Percentiles rank a stretch among this genome's conserved stretches.
These are phyloP conservation scores for Lamellibrachia luymesi DNA, from an alignment of 1,140 invertebrate genomes.

Conservation along the genomic window DNA sequence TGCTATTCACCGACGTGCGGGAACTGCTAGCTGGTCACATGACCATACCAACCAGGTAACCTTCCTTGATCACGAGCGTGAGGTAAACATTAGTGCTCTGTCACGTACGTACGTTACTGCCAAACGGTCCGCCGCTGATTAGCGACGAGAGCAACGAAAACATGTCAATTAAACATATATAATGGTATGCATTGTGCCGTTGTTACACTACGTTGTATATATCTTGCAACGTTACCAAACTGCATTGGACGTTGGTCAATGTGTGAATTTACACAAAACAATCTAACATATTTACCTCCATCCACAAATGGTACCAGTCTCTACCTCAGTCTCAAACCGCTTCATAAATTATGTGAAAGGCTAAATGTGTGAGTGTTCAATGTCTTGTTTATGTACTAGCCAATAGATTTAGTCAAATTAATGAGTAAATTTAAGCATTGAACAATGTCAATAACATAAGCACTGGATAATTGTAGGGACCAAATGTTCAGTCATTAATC, in stretches of 20 bases:
- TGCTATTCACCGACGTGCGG: not conserved
- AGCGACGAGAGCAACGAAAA: not conserved
- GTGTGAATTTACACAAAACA: not conserved
- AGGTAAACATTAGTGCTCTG: not conserved
- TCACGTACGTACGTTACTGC: not conserved
- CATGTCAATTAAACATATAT: not conserved
- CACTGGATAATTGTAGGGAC: no score
- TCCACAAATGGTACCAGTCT: not conserved
- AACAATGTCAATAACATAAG: no score
- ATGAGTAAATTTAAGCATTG: not conserved
- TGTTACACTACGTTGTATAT: not conserved
- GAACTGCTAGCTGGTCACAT: not conserved
- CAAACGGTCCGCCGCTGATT: not conserved
- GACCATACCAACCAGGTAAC: not conserved
- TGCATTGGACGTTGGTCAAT: not conserved
- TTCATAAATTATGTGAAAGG: not conserved
- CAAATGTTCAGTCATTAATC: not conserved
- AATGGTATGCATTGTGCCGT: not conserved
- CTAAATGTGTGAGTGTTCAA: not conserved
- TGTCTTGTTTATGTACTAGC: not conserved
- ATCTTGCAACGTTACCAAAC: not conserved
- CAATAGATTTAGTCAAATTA: not conserved
- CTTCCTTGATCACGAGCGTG: not conserved
- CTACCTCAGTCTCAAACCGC: not conserved
- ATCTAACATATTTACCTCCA: not conserved